phyloP scores from a whole-genome alignment of 2,888 invertebrate species.

The Oscheius myriophilus region DNA sequence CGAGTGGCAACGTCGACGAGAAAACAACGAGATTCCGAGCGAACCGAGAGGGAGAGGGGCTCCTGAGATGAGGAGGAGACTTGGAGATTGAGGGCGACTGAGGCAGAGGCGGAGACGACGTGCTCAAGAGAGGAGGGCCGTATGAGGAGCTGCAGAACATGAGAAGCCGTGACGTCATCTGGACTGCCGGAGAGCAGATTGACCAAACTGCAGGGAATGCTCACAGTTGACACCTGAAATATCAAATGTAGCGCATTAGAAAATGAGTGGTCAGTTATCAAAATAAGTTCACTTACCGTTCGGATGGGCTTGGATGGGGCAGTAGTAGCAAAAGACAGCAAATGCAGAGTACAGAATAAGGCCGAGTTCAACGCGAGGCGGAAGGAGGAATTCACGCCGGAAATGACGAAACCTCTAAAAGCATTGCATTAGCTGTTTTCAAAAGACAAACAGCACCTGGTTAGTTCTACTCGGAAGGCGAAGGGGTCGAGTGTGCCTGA shows the following conservation, averaged over 20 bases:
- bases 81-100: background rate
- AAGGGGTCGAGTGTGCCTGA: no score
- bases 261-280: no score
- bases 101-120: background rate
- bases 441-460: no score
- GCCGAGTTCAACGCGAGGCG: background rate
- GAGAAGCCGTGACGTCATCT: conserved; percentile 12
- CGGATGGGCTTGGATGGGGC: no score
- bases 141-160: conserved; percentile 9
- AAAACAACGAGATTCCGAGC: background rate
- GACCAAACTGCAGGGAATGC: conserved; percentile 34
- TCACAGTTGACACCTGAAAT: conserved; percentile 22
- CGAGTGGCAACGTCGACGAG: background rate
- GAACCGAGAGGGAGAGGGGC: background rate
- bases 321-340: background rate
- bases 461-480: no score
- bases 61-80: background rate
- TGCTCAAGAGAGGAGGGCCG: background rate
- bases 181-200: conserved; percentile 38
- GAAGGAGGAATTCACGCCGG: background rate
- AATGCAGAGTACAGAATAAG: background rate
- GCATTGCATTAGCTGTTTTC: no score
- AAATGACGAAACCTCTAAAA: background rate
- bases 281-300: no score
- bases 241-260: no score